Evolutionary conservation across 2,113 vertebrate genomes (phyloP), one percentile per base, ranked within the genome.

Genomic region (Apeltes quadracus): DNA sequence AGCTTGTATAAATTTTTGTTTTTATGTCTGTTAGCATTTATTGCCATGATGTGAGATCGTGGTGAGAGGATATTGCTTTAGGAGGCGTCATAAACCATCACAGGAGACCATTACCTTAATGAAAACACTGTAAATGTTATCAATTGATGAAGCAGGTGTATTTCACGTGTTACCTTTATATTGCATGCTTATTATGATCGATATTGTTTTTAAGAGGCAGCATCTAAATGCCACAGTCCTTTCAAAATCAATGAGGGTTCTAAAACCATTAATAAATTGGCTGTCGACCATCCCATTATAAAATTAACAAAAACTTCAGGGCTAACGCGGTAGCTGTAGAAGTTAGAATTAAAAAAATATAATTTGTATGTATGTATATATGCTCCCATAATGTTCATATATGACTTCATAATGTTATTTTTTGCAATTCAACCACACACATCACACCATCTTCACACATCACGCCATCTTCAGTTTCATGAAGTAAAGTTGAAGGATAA

Each of bases 61-160:
- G 75, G 76, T 86, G 83, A 86, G 81, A 84, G 76, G 79, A 91
- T 89, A 88, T 87, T 91, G 82, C 82, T 82, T 73, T 82, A n/a
- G 61, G 68, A 70, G 59, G 61, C 76, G 82, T 80, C 80, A 91
- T 92, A 92, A 91, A 92, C 81, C 67, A 81, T 63, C 69, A 80
- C 70, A 74, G 61, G 84, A 77, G 34, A 77, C 88, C 89, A 93
- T 93, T 93, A 91, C 79, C 83, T 88, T 89, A 92, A 94, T 93
- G 86, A 92, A 93, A 89, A 92, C 79, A 78, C 72, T 69, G 72
- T 84, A 87, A 90, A 84, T 75, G 81, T 86, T 85, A 83, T 76
- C 78, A 78, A 51, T 81, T 87, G 83, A 92, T 83, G 72, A 88
- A 91, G 76, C 77, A 36, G 38, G 64, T 81, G 43, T 73, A 16